Base-by-base conservation (phyloP, 2,797 vertebrate genomes). In the Kryptopterus vitreolus region DNA sequence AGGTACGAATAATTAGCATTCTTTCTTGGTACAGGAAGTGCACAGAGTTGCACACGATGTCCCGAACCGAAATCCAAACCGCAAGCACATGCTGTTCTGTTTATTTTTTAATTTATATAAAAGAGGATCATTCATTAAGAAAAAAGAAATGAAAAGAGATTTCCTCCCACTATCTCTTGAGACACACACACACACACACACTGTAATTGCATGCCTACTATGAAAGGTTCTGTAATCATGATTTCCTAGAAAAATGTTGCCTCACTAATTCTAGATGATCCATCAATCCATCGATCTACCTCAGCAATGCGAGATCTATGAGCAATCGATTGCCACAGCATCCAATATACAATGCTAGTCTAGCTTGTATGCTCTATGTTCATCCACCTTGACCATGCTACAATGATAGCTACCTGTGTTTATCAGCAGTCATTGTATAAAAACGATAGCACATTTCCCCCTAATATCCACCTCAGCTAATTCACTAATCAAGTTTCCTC, bases 1-100 rank as follows among this genome's bases (percentile, higher is more conserved):
- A 69, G 24, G 24, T 48, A 69, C 11, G 43, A 50, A 18, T 48
- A 2, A n/a, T 46, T 53, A 33, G 31, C 55, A 57, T 58, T 80
- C 50, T 55, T 73, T 63, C 31, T 53, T n/a, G 31, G 53, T 46
- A 66, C 79, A 76, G 6, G 13, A 58, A 55, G 79, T 10, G n/a
- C 48, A 10, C 2, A 46, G 22, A 55, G 20, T 20, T 12, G 13
- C n/a, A 74, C 43, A 52, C 0, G 12, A 35, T 58, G 79, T 58
- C 12, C 71, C n/a, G 31, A 61, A 20, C 38, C 46, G 1, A 22
- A 33, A 76, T 22, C 61, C 38, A 6, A 38, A 24, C 20, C 69
- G 6, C 9, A 35, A 50, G 10, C 50, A 55, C 29, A 71, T 2
- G 3, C 69, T 35, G 48, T 71, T 53, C 48, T 48, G 33, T 69